Evolutionary conservation across 2,797 vertebrate species (phyloP).

Genomic region (Brachyalestes nurse): DNA sequence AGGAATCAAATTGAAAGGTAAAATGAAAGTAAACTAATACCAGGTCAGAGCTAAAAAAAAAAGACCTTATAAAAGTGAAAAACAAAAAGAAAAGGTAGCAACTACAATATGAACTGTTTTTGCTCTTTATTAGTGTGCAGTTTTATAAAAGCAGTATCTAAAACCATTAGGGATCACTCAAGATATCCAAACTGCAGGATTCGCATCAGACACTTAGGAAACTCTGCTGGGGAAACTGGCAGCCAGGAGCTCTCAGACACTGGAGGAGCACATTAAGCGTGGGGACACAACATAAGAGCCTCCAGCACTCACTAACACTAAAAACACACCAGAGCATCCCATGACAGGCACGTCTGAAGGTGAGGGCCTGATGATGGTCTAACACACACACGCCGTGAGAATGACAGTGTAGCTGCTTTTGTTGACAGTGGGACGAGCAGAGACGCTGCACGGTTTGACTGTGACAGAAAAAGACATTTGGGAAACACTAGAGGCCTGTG

Average conservation of each 20-base stretch:
- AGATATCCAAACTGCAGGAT: too few relatives aligned
- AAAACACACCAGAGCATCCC: background rate
- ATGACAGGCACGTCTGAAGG: too few relatives aligned
- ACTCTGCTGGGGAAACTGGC: background rate
- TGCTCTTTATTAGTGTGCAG: background rate
- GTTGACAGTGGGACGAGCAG: background rate
- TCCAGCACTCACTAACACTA: background rate
- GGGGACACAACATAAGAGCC: background rate
- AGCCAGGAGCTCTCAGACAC: background rate
- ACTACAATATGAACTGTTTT: too few relatives aligned
- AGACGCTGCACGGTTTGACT: background rate
- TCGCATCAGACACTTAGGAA: background rate
- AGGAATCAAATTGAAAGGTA: too few relatives aligned
- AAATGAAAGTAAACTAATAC: too few relatives aligned
- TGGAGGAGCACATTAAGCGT: background rate
- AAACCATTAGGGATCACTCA: background rate
- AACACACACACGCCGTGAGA: too few relatives aligned
- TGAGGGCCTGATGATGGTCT: too few relatives aligned
- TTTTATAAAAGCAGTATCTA: background rate
- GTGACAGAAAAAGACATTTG: background rate
- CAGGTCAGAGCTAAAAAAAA: too few relatives aligned
- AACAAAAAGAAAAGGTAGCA: too few relatives aligned
- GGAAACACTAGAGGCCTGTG: background rate
- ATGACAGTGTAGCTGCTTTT: background rate
- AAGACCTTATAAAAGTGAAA: too few relatives aligned